A percentile compares a stretch with the other conserved stretches of the same genome.
Evolutionary conservation across 2,113 vertebrate species (phyloP).

Genomic region (Toxotes jaculatrix): DNA sequence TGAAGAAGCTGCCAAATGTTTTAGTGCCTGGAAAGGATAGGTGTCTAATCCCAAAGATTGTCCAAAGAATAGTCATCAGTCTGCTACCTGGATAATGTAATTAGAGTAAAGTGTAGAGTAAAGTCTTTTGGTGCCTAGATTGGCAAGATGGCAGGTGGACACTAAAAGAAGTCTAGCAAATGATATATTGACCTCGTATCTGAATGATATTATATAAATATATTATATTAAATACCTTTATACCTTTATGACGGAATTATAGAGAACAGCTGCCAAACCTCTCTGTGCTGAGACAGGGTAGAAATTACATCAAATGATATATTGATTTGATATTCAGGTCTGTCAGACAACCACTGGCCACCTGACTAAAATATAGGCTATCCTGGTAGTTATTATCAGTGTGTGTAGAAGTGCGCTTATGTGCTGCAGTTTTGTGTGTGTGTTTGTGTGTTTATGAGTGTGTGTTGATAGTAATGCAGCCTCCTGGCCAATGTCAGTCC

Average conservation of each 20-base stretch:
- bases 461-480: constrained; percentile 48
- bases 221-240: constrained; percentile 54
- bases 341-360: constrained; percentile 58
- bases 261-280: constrained; percentile 33
- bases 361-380: constrained; percentile 65
- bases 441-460: constrained; percentile 14
- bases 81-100: constrained; percentile 32
- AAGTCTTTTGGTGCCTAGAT: constrained; percentile 13
- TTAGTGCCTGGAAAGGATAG: constrained; percentile 22
- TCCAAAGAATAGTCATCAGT: constrained; percentile 27
- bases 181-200: constrained; percentile 63
- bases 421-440: neutral
- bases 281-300: constrained; percentile 33
- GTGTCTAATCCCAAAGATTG: constrained; percentile 25
- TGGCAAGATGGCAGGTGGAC: constrained; percentile 29
- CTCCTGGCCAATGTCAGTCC: constrained; percentile 62
- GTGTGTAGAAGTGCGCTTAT: constrained; percentile 14
- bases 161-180: constrained; percentile 36
- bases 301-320: constrained; percentile 63
- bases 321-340: constrained; percentile 72
- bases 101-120: constrained; percentile 37
- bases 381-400: constrained; percentile 42
- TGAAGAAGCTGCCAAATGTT: constrained; percentile 41
- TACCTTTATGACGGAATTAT: constrained; percentile 58
- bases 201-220: constrained; percentile 49